Conservation (phyloP, 92 coral and sea anemone species). For the Meandrina meandrites region DNA sequence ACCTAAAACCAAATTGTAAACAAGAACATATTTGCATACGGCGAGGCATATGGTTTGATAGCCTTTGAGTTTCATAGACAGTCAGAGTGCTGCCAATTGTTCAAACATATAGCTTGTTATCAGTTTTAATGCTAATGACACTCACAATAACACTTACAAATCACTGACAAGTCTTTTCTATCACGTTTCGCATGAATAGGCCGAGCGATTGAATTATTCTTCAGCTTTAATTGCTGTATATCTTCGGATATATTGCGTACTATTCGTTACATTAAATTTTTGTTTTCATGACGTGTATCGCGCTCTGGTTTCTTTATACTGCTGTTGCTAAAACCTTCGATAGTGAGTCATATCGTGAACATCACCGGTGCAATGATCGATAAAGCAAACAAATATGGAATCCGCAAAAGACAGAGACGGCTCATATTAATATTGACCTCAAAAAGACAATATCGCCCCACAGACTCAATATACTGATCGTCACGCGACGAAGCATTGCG, state of each 20-base stretch:
- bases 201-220: background rate
- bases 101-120: background rate
- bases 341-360: background rate
- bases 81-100: background rate
- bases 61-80: background rate
- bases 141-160: no score
- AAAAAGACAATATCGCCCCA: no score
- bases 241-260: background rate
- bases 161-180: no score
- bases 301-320: background rate
- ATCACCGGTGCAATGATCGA: background rate
- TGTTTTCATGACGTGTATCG: background rate
- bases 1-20: background rate
- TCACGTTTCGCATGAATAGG: background rate
- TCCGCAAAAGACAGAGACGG: no score
- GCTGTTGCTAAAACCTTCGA: background rate
- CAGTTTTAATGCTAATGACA: background rate
- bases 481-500: background rate
- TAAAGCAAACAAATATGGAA: background rate
- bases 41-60: background rate
- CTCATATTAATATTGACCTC: no score
- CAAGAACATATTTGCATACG: constrained; percentile 3
- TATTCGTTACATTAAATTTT: no score
- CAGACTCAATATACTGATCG: no score
- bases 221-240: no score